A percentile compares a stretch with the other conserved stretches of the same genome.
Evolutionary conservation across 2,113 vertebrate genomes (phyloP).

Genomic region (Brienomyrus longianalis): DNA sequence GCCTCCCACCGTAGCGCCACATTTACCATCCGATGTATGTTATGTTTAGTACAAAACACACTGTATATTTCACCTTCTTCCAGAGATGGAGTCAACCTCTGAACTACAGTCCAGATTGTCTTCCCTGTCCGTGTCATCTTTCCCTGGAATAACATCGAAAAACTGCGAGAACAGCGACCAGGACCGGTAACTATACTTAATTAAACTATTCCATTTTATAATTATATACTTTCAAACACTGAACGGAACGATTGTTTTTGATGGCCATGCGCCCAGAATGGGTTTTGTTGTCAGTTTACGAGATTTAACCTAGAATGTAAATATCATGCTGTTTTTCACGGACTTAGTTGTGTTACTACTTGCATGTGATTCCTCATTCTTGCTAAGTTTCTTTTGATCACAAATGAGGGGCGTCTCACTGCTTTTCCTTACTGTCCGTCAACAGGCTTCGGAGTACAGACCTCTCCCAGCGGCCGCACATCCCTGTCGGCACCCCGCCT

Average conservation of each 20-base stretch:
- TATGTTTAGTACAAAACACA: background rate
- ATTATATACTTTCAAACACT: background rate
- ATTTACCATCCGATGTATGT: background rate
- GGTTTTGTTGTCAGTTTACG: background rate
- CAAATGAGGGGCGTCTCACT: background rate
- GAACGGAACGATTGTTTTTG: background rate
- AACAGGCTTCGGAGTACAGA: conserved; percentile 61
- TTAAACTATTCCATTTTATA: background rate
- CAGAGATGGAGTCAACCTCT: conserved; percentile 57
- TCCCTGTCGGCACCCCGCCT: conserved; percentile 22
- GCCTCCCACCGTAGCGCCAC: background rate
- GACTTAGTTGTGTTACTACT: background rate
- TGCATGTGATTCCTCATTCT: background rate
- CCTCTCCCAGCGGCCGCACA: conserved; percentile 45
- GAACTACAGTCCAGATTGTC: conserved; percentile 65
- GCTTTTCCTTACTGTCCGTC: conserved; percentile 14
- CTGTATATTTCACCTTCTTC: background rate
- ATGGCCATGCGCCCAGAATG: background rate
- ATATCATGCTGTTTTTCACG: background rate
- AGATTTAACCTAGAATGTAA: background rate
- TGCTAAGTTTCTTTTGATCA: background rate
- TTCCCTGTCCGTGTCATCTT: conserved; percentile 62
- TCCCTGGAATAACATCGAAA: conserved; percentile 59
- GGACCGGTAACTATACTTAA: conserved; percentile 48
- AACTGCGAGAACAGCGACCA: conserved; percentile 45